phyloP scores from a whole-genome alignment of 2,888 invertebrate genomes.

The Asteroscopus sphinx region DNA sequence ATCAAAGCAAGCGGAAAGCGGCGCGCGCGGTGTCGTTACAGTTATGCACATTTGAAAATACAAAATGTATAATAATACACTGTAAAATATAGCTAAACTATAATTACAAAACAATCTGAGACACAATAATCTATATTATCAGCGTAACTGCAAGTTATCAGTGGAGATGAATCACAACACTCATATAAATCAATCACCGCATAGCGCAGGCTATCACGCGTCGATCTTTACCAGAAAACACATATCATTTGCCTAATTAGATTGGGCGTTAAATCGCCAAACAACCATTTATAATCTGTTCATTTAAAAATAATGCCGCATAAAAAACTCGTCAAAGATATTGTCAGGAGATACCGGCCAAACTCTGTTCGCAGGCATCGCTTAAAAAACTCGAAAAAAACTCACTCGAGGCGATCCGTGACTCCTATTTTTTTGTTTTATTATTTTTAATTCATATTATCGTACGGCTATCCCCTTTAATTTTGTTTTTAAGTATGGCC shows the following conservation, averaged over 20 bases:
- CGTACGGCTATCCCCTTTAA: constrained; percentile 90
- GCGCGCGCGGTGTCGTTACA: too few relatives aligned
- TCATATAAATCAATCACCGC: constrained; percentile 79
- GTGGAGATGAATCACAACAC: constrained; percentile 49
- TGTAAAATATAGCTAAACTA: constrained; percentile 29
- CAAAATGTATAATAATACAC: constrained; percentile 10
- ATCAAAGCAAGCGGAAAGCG: too few relatives aligned
- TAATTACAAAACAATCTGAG: constrained; percentile 38
- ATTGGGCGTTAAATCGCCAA: constrained; percentile 90
- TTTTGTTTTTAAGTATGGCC: constrained; percentile 90
- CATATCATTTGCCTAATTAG: constrained; percentile 90
- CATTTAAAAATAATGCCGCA: constrained; percentile 88
- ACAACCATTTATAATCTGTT: constrained; percentile 89
- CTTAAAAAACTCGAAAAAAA: constrained; percentile 83
- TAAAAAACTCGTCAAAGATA: constrained; percentile 90
- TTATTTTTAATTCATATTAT: constrained; percentile 90
- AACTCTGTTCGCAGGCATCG: constrained; percentile 86
- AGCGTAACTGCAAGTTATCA: constrained; percentile 40
- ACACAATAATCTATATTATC: constrained; percentile 28
- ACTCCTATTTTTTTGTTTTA: constrained; percentile 89
- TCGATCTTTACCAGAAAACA: constrained; percentile 81
- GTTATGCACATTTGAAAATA: neutral
- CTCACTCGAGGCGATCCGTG: constrained; percentile 89
- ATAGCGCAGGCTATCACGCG: constrained; percentile 73
- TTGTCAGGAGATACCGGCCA: constrained; percentile 86